Conservation (phyloP, 2,888 invertebrate genomes). For the Norana najaformis region DNA sequence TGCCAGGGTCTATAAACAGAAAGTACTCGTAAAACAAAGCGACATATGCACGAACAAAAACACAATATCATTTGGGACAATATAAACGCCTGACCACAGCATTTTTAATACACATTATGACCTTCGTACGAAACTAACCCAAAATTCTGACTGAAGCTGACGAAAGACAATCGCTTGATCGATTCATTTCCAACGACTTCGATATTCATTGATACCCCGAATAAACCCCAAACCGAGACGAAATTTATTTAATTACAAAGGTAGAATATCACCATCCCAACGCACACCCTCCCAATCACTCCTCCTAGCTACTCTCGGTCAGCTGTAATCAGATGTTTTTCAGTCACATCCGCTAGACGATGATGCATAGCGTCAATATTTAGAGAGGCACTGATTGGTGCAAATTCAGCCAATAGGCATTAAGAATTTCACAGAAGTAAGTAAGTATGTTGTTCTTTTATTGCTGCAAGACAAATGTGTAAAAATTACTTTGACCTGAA, state of each 20-base stretch:
- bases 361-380: not conserved
- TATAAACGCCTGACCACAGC: not conserved
- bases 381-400: not conserved
- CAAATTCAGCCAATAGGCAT: not conserved
- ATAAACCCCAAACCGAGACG: not conserved
- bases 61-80: not conserved
- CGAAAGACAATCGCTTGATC: constrained; percentile 20
- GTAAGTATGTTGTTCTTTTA: not conserved
- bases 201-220: not conserved
- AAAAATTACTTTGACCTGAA: too few species aligned
- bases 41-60: not conserved
- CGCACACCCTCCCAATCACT: not conserved
- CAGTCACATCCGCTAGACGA: too few species aligned
- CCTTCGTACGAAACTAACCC: constrained; percentile 17
- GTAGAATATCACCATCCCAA: too few species aligned
- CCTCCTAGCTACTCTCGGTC: not conserved
- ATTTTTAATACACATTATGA: not conserved
- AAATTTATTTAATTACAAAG: not conserved
- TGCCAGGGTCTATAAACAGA: not conserved
- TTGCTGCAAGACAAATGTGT: too few species aligned
- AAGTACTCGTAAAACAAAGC: not conserved
- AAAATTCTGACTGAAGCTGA: constrained; percentile 14
- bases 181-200: not conserved
- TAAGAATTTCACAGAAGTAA: not conserved
- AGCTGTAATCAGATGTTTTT: constrained; percentile 4